Percentiles rank a stretch among this genome's conserved stretches.
These are phyloP conservation scores for Loris lydekkerianus DNA, from an alignment of 2,797 vertebrate genomes.

Conservation along the genomic window DNA sequence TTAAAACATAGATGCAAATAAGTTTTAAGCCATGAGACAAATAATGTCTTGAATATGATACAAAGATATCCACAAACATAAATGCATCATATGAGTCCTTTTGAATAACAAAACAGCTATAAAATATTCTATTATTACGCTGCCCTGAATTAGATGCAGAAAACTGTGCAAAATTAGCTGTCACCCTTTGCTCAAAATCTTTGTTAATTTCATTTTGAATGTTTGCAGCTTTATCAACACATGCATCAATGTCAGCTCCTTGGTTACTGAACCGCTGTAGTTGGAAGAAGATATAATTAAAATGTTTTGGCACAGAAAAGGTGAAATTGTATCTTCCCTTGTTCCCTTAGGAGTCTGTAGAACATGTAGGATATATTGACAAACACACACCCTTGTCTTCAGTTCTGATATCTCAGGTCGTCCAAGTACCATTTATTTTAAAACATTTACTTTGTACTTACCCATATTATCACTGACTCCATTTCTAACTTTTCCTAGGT, in stretches of 20 bases:
- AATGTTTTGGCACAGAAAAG: slow-evolving; percentile 99
- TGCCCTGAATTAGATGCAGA: slow-evolving; percentile 97
- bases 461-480: slow-evolving; percentile 86
- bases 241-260: slow-evolving; percentile 99
- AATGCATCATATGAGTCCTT: slow-evolving; percentile 88
- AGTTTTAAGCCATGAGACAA: slow-evolving; percentile 82
- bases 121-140: slow-evolving; percentile 97
- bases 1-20: slow-evolving; percentile 75
- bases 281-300: slow-evolving; percentile 99
- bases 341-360: slow-evolving; percentile 92
- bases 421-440: slow-evolving; percentile 92
- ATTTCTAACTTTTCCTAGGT: slow-evolving; percentile 89
- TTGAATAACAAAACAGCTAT: slow-evolving; percentile 90
- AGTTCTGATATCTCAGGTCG: slow-evolving; percentile 92
- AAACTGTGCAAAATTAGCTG: slow-evolving; percentile 99
- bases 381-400: slow-evolving; percentile 92
- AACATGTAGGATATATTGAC: slow-evolving; percentile 94
- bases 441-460: slow-evolving; percentile 91
- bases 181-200: slow-evolving; percentile 99
- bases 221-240: slow-evolving; percentile 99
- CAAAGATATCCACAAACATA: slow-evolving; percentile 84
- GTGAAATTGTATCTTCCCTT: slow-evolving; percentile 94
- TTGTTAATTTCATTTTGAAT: slow-evolving; percentile 99
- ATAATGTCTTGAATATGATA: slow-evolving; percentile 81
- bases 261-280: slow-evolving; percentile 99